Base-by-base conservation (phyloP, 2,888 invertebrate genomes). In the Trissolcus japonicus region DNA sequence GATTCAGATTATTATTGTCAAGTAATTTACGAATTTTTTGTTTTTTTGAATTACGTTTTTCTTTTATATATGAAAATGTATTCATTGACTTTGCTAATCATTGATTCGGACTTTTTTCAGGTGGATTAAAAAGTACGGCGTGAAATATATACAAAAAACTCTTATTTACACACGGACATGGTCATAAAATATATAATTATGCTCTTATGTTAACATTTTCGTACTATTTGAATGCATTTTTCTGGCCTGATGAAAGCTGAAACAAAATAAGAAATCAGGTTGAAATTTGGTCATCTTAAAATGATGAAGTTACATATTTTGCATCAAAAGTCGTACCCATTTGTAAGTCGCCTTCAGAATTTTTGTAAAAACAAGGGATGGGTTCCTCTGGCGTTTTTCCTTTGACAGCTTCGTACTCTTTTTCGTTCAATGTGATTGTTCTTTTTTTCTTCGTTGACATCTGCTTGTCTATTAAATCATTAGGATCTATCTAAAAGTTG, bases 331-430 rank as follows among this genome's bases (percentile, higher is more conserved):
- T 3, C 14, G 3, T 55, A 55, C 55, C 55, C 9, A 35, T 9
- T 16, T 55, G 11, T 14, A 55, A 29, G 4, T 55, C 35, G n/a
- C 55, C 55, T 14, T 55, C 35, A 55, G 29, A 14, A 55, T 55
- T 55, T 55, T 55, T 55, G n/a, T 55, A 35, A 16, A 55, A 6
- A 55, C 55, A 55, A 35, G 55, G 55, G 25, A 55, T 9, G 1
- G 13, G 25, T 16, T 35, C 35, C 14, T 55, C 14, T 35, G 55
- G 14, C 11, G 35, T 9, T 6, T 55, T 16, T 35, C n/a, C 2
- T 35, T 55, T 55, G 2, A 25, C 21, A 29, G 17, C 14, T 55
- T 55, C 55, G 35, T 55, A 55, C 14, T 55, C 35, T 35, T 35
- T 35, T 14, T 35, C 55, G n/a, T 55, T 55, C 13, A 55, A 2